phyloP scores from a whole-genome alignment of 2,113 vertebrate species.

The Gobius niger region DNA sequence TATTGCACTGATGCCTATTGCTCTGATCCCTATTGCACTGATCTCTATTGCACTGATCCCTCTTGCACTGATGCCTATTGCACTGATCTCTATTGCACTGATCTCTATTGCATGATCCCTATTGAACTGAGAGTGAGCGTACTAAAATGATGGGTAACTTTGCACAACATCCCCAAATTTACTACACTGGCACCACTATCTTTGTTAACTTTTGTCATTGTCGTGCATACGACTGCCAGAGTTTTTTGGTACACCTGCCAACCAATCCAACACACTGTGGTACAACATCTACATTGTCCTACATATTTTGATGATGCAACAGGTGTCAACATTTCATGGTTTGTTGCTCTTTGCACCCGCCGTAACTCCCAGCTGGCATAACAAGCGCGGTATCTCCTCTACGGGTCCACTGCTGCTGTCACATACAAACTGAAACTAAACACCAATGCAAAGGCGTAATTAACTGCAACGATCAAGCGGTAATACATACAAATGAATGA shows the following conservation, averaged over 20 bases:
- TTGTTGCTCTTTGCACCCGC: background rate
- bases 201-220: too few relatives aligned
- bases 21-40: too few relatives aligned
- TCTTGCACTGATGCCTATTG: too few relatives aligned
- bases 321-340: constrained; percentile 7
- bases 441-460: background rate
- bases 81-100: too few relatives aligned
- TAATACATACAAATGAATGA: constrained; percentile 31
- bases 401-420: background rate
- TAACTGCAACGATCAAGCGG: background rate
- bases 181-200: too few relatives aligned
- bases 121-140: too few relatives aligned
- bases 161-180: too few relatives aligned
- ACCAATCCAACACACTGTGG: background rate
- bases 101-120: too few relatives aligned
- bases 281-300: background rate
- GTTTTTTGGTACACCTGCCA: background rate
- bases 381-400: background rate
- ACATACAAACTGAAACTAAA: background rate
- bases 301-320: constrained; percentile 2
- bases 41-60: too few relatives aligned
- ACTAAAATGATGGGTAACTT: too few relatives aligned
- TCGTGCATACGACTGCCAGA: too few relatives aligned
- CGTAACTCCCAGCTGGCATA: background rate
- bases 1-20: too few relatives aligned